Conservation (phyloP, 2,888 invertebrate species). For the Lapara coniferarum region DNA sequence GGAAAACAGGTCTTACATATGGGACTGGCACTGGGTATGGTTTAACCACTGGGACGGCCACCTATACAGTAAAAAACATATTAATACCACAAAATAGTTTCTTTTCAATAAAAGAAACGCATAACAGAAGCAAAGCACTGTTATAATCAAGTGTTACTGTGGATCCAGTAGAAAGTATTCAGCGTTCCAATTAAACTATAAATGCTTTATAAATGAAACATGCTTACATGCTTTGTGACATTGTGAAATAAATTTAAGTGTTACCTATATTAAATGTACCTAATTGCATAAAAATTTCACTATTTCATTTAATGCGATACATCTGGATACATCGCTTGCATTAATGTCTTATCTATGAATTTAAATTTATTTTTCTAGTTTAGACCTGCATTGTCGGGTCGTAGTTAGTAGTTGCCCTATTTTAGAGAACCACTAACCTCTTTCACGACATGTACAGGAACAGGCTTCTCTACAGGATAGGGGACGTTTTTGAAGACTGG, state of each 20-base stretch:
- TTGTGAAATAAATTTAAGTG: not conserved
- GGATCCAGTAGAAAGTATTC: not conserved
- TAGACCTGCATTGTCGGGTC: not conserved
- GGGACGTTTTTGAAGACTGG: constrained; percentile 88
- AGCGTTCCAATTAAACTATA: constrained; percentile 1
- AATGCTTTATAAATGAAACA: not conserved
- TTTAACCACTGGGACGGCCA: constrained; percentile 88
- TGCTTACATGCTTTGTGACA: constrained; percentile 4
- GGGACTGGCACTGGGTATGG: constrained; percentile 90
- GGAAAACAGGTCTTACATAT: constrained; percentile 83
- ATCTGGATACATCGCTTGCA: not conserved
- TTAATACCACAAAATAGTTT: constrained; percentile 24
- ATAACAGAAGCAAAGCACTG: not conserved
- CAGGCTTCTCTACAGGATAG: constrained; percentile 88
- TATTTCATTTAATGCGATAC: too few species aligned
- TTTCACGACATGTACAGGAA: constrained; percentile 89
- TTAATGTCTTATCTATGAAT: not conserved
- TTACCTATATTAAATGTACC: not conserved
- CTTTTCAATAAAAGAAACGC: not conserved
- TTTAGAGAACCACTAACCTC: constrained; percentile 78
- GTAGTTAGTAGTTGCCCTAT: not conserved
- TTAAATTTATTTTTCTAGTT: not conserved
- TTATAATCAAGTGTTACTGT: not conserved
- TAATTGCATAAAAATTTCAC: not conserved
- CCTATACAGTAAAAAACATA: constrained; percentile 52